Conservation (phyloP, 2,797 vertebrate genomes). For the Aphelocoma californica region DNA sequence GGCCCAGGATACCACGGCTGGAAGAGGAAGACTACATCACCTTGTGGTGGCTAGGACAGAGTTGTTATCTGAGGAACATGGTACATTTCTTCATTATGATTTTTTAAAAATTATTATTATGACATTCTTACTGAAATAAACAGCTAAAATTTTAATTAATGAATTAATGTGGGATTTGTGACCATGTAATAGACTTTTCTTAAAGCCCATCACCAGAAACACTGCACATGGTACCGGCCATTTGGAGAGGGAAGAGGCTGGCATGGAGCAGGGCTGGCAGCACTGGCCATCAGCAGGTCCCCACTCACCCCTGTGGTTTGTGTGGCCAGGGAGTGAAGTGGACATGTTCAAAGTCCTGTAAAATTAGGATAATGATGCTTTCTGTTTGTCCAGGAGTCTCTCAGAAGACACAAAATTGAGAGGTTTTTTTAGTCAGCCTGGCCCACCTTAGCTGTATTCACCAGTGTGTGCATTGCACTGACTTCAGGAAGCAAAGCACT, state of each 20-base stretch:
- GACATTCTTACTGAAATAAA: not conserved
- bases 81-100: not conserved
- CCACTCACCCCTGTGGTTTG: not conserved
- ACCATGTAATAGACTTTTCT: not conserved
- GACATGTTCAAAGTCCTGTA: not conserved
- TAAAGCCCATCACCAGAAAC: not conserved
- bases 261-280: not conserved
- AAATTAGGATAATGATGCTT: not conserved
- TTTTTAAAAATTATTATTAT: not conserved
- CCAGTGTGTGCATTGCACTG: not conserved
- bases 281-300: not conserved
- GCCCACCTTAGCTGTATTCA: not conserved
- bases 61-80: not conserved
- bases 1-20: fast-evolving
- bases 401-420: not conserved
- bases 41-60: not conserved
- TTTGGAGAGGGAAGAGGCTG: not conserved
- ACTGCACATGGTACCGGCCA: fast-evolving
- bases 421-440: not conserved
- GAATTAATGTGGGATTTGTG: not conserved
- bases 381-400: not conserved
- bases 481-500: not conserved
- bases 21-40: not conserved
- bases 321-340: not conserved
- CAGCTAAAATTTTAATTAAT: not conserved